Conservation (phyloP, 2,797 vertebrate species). For the Gambusia yucatana region DNA sequence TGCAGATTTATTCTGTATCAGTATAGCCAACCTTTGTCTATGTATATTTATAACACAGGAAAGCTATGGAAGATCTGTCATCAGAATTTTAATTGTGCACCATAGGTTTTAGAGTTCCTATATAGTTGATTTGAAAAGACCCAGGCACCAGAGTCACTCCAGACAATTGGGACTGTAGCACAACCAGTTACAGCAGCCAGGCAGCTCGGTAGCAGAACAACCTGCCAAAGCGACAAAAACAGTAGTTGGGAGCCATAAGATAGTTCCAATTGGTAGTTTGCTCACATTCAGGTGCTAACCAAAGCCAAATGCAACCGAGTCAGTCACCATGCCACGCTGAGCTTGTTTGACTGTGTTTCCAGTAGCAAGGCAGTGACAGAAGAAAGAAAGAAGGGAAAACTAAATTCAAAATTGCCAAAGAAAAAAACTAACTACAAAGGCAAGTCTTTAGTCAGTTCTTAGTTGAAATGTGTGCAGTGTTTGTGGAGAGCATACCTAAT, state of each 20-base stretch:
- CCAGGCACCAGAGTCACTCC: constrained; percentile 20
- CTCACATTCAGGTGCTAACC: constrained; percentile 54
- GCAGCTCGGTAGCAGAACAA: constrained; percentile 38
- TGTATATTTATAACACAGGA: constrained; percentile 10
- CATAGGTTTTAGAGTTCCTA: background rate
- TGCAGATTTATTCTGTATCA: constrained; percentile 21
- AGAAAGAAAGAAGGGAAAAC: constrained; percentile 34
- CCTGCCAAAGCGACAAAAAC: constrained; percentile 55
- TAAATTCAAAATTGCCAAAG: constrained; percentile 11
- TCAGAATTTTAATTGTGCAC: constrained; percentile 9
- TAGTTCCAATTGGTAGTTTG: constrained; percentile 61
- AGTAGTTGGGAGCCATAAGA: constrained; percentile 57
- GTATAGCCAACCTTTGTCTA: constrained; percentile 6
- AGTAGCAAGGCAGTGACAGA: constrained; percentile 14
- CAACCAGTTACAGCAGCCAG: constrained; percentile 41
- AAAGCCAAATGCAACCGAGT: constrained; percentile 41
- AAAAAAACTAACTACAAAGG: background rate
- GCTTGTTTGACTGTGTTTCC: constrained; percentile 40
- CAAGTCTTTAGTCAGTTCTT: constrained; percentile 6
- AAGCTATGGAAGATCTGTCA: constrained; percentile 13
- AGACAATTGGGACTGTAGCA: constrained; percentile 7
- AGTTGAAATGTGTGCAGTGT: background rate
- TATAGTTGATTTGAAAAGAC: constrained; percentile 19
- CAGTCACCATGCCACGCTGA: constrained; percentile 23
- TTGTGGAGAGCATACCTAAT: background rate